Evolutionary conservation across 2,888 invertebrate species (phyloP), one percentile per base, ranked within the genome.

Genomic region (Dyspetes luteomarginatus): DNA sequence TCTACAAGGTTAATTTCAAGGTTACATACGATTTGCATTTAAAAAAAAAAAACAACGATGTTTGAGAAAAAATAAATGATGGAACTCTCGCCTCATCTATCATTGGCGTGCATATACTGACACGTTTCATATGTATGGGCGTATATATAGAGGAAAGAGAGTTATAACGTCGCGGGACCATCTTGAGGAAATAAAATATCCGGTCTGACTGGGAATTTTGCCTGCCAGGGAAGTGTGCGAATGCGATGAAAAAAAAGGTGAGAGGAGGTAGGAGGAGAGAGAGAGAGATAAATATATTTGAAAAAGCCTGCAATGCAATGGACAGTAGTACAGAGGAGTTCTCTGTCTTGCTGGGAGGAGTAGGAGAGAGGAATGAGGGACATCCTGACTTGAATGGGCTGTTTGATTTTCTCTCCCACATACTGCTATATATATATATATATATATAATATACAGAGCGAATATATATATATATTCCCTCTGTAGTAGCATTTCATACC

Each of bases 151-250:
- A 60, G 41, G 22, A 52, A 26, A 62, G 73, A 55, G 64, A 48
- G 43, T 62, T 45, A 68, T 78, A 78, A 78, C 73, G 67, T n/a
- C n/a, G 68, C 67, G 4, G 76, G 22, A 62, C 50, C 28, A 60
- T 68, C 78, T 43, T 55, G 62, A 67, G 52, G 73, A 68, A 78
- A 78, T 62, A 78, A 78, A 62, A 78, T 78, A 78, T 78, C 78
- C 78, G 78, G 78, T 78, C 67, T 52, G 73, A 45, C 60, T 77
- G 64, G 50, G 19, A 12, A 4, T 15, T 48, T 43, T 71, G 36
- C 50, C 48, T 71, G 67, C n/a, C 65, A 36, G 65, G 19, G 48
- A 60, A 67, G 58, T 74, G 41, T 19, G 28, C 22, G 48, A 15
- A 48, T 48, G 48, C 48, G 19, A 30, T 17, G 30, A 26, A 19